A percentile compares a stretch with the other conserved stretches of the same genome.
phyloP scores from a whole-genome alignment of 2,797 vertebrate species.

The Tinamus major region DNA sequence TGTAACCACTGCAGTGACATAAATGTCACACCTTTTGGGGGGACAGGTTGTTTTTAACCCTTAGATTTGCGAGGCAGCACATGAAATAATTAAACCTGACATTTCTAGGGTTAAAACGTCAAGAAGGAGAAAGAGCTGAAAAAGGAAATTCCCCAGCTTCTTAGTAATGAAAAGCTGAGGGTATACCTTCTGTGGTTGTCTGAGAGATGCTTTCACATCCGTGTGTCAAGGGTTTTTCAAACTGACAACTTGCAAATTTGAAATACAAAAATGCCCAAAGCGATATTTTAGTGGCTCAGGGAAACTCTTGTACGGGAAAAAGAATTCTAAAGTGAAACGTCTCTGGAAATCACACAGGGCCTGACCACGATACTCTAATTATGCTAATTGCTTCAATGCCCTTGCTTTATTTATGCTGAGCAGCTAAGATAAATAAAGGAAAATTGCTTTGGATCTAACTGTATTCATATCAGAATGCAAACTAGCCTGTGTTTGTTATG shows the following conservation, averaged over 20 bases:
- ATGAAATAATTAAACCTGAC: conserved; percentile 82
- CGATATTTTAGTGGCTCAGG: conserved; percentile 85
- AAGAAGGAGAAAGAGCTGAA: conserved; percentile 82
- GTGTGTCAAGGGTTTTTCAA: conserved; percentile 86
- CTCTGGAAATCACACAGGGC: conserved; percentile 95
- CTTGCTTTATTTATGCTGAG: conserved; percentile 99
- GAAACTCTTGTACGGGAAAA: conserved; percentile 83
- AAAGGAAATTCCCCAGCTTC: conserved; percentile 84
- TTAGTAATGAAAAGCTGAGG: conserved; percentile 85
- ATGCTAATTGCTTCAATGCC: conserved; percentile 99
- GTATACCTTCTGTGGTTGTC: conserved; percentile 84
- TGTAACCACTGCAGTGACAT: conserved; percentile 19
- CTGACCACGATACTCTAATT: conserved; percentile 99
- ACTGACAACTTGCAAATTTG: conserved; percentile 88
- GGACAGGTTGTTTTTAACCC: conserved; percentile 79
- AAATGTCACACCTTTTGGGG: conserved; percentile 41
- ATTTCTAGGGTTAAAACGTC: conserved; percentile 85
- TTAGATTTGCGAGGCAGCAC: conserved; percentile 70
- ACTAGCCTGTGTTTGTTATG: conserved; percentile 96
- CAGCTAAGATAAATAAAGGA: conserved; percentile 99
- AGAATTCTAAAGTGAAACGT: conserved; percentile 86
- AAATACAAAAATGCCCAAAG: conserved; percentile 89
- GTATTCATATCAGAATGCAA: conserved; percentile 99
- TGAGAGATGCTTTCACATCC: conserved; percentile 83
- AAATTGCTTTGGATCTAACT: conserved; percentile 99